Base-by-base conservation (phyloP, 2,888 invertebrate genomes). In the Archips xylosteana region DNA sequence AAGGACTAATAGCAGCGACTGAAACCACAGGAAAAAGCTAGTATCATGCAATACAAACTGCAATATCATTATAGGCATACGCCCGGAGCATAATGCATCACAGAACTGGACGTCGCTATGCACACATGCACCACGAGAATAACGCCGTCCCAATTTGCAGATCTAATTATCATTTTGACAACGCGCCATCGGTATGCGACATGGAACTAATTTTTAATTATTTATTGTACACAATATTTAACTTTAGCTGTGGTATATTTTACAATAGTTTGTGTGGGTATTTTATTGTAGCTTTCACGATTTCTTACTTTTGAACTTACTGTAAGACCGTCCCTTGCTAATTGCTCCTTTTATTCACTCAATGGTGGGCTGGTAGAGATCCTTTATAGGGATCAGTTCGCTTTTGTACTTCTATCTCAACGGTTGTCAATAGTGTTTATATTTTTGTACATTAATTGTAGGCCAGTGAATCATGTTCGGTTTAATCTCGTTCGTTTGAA, bases 121-220 rank as follows among this genome's bases (percentile, higher is more conserved):
- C 67, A 67, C 67, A 62, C 62, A 47, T 72, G 66, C 62, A 62
- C 72, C 62, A 68, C 54, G 62, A 66, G 68, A 63, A 68, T 68
- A 72, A 67, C 57, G 42, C n/a, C 63, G 13, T 34, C 15, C 42
- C 67, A 68, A 72, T 62, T 72, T 47, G 61, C 67, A 39, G n/a
- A 65, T 32, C 60, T 68, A 57, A 63, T 72, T 72, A 67, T 54
- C 67, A 72, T 72, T 68, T 72, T 47, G 67, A 72, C 67, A 49
- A 57, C 62, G 66, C 34, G 51, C 34, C 47, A 47, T 57, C 32
- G 36, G 67, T 57, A 72, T 63, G 67, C 57, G 54, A 47, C 12
- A 12, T 51, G 49, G 23, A 47, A 60, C 36, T 13, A 60, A 36
- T 60, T 34, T 34, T n/a, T 36, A 2, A n/a, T 60, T 60, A 36